Evolutionary conservation across 1,140 invertebrate genomes (phyloP), one percentile per base, ranked within the genome.

Genomic region (Drosophila takahashii): DNA sequence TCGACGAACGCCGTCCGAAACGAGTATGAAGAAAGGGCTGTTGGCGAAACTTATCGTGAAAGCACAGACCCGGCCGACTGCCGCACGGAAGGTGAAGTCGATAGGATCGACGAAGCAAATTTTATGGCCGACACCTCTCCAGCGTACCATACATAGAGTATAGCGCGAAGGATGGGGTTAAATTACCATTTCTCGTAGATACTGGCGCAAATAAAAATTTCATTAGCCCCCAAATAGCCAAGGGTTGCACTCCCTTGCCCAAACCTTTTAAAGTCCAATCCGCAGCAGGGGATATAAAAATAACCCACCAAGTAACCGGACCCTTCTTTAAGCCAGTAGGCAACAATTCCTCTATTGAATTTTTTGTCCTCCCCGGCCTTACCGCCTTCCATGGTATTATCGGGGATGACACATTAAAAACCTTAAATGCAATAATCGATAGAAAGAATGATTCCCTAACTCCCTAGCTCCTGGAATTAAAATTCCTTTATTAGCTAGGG

Each of bases 131-230:
- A 51, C 50, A 4, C 34, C 32, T 37, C 18, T 53, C 16, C 18
- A 52, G 32, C 41, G 15, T 42, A 7, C 41, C 41, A 16, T 42
- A 18, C 15, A 42, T 18, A 42, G 29, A 32, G n/a, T 18, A 34
- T 34, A 10, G 15, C n/a, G 10, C 7, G 27, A 32, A 51, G 34
- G 9, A 18, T 26, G 42, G 42, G 18, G 44, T 22, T 18, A 47
- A 13, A 22, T 11, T 45, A 45, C 22, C 26, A 2, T 45, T 47
- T 13, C 44, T 47, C 0, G 27, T 47, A 26, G 44, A 47, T 11
- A 48, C 51, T 18, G 57, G 57, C n/a, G 44, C 66, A 6, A 70
- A 70, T 18, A 54, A 70, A 10, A 61, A 70, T 10, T 54, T 70
- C 3, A 48, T 50, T 27, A 56, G 50, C n/a, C 58, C 39, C 36